Base-by-base conservation (phyloP, 2,888 invertebrate genomes). In the Colletes collaris region DNA sequence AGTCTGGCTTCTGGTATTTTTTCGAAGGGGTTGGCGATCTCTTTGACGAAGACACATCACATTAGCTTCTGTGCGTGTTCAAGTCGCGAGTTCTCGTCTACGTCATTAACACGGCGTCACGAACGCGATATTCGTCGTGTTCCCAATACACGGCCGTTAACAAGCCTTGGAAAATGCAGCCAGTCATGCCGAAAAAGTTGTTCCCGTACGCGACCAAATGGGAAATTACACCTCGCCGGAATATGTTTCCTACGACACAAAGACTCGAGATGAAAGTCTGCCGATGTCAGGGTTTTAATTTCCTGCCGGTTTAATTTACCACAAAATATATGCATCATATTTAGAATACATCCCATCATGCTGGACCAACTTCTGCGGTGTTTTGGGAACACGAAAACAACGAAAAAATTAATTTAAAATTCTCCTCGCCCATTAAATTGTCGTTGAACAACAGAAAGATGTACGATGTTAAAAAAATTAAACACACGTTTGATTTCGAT, bases 31-130 rank as follows among this genome's bases (percentile, higher is more conserved):
- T 13, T 27, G 16, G 8, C 19, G 27, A 3, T 37, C 53, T 19
- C 55, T 65, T 64, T 44, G 16, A 52, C 0, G 62, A 56, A 66
- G 56, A n/a, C 16, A 13, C 40, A 52, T 11, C 16, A 13, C 40
- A 52, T 11, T 10, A 63, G 62, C 52, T 55, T n/a, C 77, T 62
- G 81, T 79, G 84, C 84, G 84, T 84, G 84, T 84, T 84, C 84
- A 84, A 84, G 84, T 68, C 70, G 79, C 67, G 55, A 71, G 64
- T 67, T 76, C 56, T 19, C 62, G 63, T 19, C 55, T 50, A 49
- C 71, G 70, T 82, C 73, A 84, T 84, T 84, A 84, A 79, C 79
- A 79, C 83, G 56, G 63, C 76, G 81, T 84, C 84, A 84, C 81
- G 81, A 64, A 72, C 84, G 63, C 44, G 10, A 8, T 79, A 69